Base-by-base conservation (phyloP, 2,113 vertebrate species). In the Tetraodon nigroviridis region DNA sequence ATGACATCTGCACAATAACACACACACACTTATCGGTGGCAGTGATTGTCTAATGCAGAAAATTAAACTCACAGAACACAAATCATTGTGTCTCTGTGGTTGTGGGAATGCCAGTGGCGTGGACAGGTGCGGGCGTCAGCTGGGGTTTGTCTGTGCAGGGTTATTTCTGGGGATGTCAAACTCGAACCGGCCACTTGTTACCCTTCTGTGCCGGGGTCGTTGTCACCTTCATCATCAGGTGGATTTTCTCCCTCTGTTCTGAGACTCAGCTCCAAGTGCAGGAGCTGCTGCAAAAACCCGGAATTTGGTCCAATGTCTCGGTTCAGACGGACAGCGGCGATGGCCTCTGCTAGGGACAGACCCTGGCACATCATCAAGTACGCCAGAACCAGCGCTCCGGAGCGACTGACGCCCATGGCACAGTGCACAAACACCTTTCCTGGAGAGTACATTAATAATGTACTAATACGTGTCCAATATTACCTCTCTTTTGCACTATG, bases 341-440 rank as follows among this genome's bases (percentile, higher is more conserved):
- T 88, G 78, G 92, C 90, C 14, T 93, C 91, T 29, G 86, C 86
- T 0, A 94, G 86, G 0, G 87, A 86, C 89, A 92, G 80, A 51
- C 89, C 80, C 69, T 92, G 88, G 22, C 47, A 86, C 78, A 93
- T 90, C 92, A 94, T 91, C 73, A 95, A 79, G 73, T 90, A 94
- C 3, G 91, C 90, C 67, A 95, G 83, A 66, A 93, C 92, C 51
- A 94, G 69, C 0, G 89, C 88, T 2, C 90, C 92, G 0, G 93
- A 92, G 55, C 92, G 90, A 64, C 92, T 95, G 49, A 94, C 71
- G 40, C 92, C 92, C 91, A 92, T 92, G 61, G 91, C 92, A 51
- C 92, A 95, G 51, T 93, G 92, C 7, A 93, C 89, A 3, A 94
- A 90, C 54, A 93, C 91, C 20, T 87, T 92, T 21, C 91, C 93